Evolutionary conservation across 2,113 vertebrate species (phyloP), one percentile per base, ranked within the genome.

Genomic region (Nanorana parkeri): DNA sequence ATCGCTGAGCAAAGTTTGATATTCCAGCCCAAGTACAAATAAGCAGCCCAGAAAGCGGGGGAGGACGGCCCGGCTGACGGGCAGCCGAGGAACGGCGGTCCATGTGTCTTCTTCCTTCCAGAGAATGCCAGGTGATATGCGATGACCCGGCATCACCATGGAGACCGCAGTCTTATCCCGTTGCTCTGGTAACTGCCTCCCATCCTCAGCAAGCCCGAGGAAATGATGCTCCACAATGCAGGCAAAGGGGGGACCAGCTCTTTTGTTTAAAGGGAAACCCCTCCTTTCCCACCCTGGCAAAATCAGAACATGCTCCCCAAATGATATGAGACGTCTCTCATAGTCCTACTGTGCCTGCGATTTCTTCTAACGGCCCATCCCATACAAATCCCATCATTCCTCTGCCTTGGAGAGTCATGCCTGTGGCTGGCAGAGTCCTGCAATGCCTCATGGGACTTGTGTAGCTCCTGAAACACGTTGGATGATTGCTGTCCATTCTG

Each of bases 181-280:
- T 81, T 81, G 79, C 79, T 66, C 23, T 73, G 68, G 79, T 73
- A 81, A 81, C 79, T 51, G 41, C 69, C 68, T 72, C 78, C 19
- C 28, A 56, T 58, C 36, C 6, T 15, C 21, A 23, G 17, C 2
- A 29, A 63, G 56, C 7, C 11, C 3, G 28, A 28, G 61, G 23
- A 21, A 20, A 52, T 47, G 36, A 36, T 24, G 60, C 32, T 77
- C 36, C 61, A 21, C 24, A 11, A 24, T 17, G 29, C 58, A 26
- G 56, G 72, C 32, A 47, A n/a, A n/a, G 58, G 13, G 73, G 36
- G 36, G 15, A 63, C 19, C 21, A 16, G 21, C 56, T 6, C 8
- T 36, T 55, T 36, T 15, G 52, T 58, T 13, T 29, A 73, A 60
- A 47, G 41, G 41, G 41, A 47, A 47, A 47, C 41, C 13, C 41